Evolutionary conservation across 2,888 invertebrate genomes (phyloP).

Genomic region (Ganaspis brasiliensis): DNA sequence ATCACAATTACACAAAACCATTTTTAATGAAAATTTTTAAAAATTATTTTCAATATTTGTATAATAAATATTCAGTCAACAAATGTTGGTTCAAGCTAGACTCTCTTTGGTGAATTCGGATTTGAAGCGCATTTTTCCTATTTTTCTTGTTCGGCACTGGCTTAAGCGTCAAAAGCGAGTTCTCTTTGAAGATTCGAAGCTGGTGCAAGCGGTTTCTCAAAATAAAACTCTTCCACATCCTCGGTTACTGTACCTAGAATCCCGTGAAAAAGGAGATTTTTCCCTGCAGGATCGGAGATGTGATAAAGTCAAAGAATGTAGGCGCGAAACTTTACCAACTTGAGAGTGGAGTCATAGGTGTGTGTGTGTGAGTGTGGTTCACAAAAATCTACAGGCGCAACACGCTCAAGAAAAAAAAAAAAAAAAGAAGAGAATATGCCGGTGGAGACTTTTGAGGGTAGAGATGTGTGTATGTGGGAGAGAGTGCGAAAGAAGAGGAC

Average conservation of each 20-base stretch:
- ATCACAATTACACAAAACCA: neutral
- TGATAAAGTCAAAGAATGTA: slow-evolving; percentile 39
- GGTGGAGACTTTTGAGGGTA: slow-evolving; percentile 51
- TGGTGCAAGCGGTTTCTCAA: slow-evolving; percentile 28
- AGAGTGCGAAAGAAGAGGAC: slow-evolving; percentile 47
- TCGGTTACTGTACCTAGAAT: slow-evolving; percentile 13
- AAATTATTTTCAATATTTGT: no score
- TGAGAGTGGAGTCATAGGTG: neutral
- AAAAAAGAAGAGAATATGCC: slow-evolving; percentile 34
- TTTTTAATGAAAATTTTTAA: no score
- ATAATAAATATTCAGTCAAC: neutral
- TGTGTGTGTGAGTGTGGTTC: neutral
- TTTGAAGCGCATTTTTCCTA: neutral
- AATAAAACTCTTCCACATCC: slow-evolving; percentile 24
- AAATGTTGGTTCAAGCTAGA: neutral
- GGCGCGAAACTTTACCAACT: slow-evolving; percentile 16
- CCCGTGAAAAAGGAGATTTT: slow-evolving; percentile 20
- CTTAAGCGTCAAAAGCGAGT: slow-evolving; percentile 16
- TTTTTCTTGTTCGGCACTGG: slow-evolving; percentile 8
- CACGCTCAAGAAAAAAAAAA: slow-evolving; percentile 46
- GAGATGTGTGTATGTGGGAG: no score
- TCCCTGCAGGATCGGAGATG: neutral
- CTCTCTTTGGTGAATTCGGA: neutral
- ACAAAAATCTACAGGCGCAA: slow-evolving; percentile 48
- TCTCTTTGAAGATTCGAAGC: slow-evolving; percentile 12